A percentile compares a stretch with the other conserved stretches of the same genome.
These are phyloP conservation scores for Lucilia cuprina DNA, from an alignment of 1,140 invertebrate genomes.

Conservation along the genomic window DNA sequence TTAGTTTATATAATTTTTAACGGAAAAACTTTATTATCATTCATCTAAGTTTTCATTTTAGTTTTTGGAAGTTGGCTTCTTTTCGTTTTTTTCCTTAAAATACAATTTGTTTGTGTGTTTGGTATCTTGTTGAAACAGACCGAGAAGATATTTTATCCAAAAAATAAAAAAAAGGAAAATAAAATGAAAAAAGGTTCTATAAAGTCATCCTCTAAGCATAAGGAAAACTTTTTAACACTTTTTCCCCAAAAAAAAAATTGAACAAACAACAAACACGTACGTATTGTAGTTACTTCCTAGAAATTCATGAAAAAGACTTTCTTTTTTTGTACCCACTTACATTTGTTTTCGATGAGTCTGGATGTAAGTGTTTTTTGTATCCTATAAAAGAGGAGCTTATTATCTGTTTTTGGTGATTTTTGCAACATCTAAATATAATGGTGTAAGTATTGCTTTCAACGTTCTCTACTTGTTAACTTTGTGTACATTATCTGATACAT, in stretches of 20 bases:
- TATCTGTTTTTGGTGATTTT: no score
- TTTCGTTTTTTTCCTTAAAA: background rate
- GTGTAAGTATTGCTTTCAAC: no score
- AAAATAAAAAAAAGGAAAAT: background rate
- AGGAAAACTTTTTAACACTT: conserved; percentile 18
- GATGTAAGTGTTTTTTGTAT: background rate
- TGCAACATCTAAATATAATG: no score
- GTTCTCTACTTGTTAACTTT: no score
- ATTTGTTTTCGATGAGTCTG: background rate
- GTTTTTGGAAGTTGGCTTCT: background rate
- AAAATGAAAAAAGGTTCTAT: background rate
- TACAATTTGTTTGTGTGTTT: background rate
- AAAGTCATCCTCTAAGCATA: conserved; percentile 11
- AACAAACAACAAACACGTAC: conserved; percentile 3
- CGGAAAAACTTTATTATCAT: background rate
- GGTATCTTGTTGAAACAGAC: background rate
- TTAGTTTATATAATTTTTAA: background rate
- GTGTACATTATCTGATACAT: no score
- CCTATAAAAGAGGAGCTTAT: no score
- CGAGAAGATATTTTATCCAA: background rate
- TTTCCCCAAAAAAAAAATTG: background rate
- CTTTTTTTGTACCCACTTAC: background rate
- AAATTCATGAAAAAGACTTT: background rate
- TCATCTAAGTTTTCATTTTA: background rate
- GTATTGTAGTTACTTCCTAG: conserved; percentile 14